A percentile compares a stretch with the other conserved stretches of the same genome.
phyloP scores from a whole-genome alignment of 1,140 invertebrate species.

The Scaptomyza hsui region DNA sequence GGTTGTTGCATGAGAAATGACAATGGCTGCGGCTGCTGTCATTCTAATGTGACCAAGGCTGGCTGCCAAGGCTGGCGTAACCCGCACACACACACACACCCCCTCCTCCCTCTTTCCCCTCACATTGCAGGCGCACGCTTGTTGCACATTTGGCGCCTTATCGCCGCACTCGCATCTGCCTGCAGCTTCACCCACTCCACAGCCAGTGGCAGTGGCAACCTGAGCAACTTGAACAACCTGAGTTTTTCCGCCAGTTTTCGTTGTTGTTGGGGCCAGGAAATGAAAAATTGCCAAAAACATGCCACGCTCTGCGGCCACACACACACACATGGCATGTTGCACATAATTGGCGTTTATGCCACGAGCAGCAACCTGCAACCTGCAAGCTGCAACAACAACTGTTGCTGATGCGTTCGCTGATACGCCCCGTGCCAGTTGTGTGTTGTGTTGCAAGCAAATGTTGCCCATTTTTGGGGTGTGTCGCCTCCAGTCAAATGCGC shows the following conservation, averaged over 20 bases:
- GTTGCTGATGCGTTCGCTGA: constrained; percentile 67
- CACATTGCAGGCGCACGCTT: constrained; percentile 59
- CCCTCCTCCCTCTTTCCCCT: neutral
- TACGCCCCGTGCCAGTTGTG: constrained; percentile 51
- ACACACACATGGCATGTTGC: constrained; percentile 38
- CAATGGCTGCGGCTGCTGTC: constrained; percentile 71
- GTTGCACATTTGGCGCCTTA: constrained; percentile 78
- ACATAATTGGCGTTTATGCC: constrained; percentile 78
- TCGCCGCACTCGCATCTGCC: constrained; percentile 67
- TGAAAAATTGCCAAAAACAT: constrained; percentile 81
- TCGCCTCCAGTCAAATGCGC: constrained; percentile 74
- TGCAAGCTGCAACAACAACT: constrained; percentile 53
- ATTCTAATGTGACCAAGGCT: constrained; percentile 72
- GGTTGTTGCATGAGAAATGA: constrained; percentile 68
- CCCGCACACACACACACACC: neutral
- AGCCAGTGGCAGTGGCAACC: constrained; percentile 22
- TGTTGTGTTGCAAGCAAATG: constrained; percentile 46
- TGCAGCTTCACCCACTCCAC: constrained; percentile 33
- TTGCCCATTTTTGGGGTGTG: constrained; percentile 67
- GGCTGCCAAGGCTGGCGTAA: constrained; percentile 61
- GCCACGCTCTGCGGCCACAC: constrained; percentile 60
- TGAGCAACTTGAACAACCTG: constrained; percentile 31
- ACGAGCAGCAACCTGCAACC: constrained; percentile 73
- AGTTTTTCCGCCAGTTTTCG: constrained; percentile 40
- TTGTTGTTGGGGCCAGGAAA: constrained; percentile 61